A percentile compares a stretch with the other conserved stretches of the same genome.
Conservation (phyloP, 2,797 vertebrate species). For the Leucoraja ocellata region DNA sequence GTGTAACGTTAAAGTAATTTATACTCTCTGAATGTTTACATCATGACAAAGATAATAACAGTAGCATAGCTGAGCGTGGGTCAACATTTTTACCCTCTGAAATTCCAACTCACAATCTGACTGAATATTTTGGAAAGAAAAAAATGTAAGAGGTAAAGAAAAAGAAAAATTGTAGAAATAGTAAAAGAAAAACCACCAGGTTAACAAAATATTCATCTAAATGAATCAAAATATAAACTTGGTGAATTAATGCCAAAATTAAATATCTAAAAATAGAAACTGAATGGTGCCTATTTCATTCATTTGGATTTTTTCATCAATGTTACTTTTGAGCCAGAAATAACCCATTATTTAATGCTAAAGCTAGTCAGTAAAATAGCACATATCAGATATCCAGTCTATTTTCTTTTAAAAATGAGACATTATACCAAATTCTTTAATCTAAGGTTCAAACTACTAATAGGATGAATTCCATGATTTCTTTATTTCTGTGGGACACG, state of each 20-base stretch:
- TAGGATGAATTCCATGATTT: background rate
- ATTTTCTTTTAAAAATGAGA: background rate
- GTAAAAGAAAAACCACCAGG: background rate
- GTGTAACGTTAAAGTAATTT: background rate
- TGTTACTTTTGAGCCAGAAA: background rate
- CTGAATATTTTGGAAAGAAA: conserved; percentile 16
- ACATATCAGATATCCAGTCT: background rate
- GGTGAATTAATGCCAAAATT: background rate
- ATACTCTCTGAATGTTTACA: background rate
- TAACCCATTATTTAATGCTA: background rate
- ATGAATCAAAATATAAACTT: conserved; percentile 1
- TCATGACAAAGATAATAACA: conserved; percentile 18
- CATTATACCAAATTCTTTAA: background rate
- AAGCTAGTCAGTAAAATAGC: background rate
- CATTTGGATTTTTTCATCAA: background rate
- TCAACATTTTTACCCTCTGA: conserved; percentile 1
- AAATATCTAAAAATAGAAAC: background rate
- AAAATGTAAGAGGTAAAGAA: background rate
- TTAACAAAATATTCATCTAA: background rate
- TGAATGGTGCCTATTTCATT: background rate
- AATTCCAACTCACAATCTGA: background rate
- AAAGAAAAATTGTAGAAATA: background rate
- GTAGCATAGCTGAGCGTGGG: background rate
- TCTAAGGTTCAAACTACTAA: background rate
- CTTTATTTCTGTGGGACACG: background rate